Evolutionary conservation across 2,888 invertebrate species (phyloP).

Genomic region (Eupelmus urozonus): DNA sequence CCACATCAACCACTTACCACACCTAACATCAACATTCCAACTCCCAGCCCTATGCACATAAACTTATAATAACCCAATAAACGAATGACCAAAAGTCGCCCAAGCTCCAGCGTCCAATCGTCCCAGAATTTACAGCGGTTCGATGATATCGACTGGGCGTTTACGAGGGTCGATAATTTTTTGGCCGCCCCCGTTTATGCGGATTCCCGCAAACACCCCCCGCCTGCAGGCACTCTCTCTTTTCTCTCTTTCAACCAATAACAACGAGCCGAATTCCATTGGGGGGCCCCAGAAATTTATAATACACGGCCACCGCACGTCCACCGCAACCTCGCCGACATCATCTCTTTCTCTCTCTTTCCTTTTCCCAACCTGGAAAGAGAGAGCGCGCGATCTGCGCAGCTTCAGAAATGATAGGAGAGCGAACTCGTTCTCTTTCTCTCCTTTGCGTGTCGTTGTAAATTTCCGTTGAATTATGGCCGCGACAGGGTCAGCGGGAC

Average conservation of each 20-base stretch:
- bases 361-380: no score
- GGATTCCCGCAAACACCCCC: not conserved
- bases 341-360: not conserved
- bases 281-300: slow-evolving; percentile 22
- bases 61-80: no score
- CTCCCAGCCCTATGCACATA: no score
- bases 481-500: slow-evolving; percentile 46
- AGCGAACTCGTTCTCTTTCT: not conserved
- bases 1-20: no score
- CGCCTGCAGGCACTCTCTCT: not conserved
- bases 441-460: slow-evolving; percentile 10
- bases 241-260: not conserved
- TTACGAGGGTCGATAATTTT: slow-evolving; percentile 51
- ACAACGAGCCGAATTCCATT: slow-evolving; percentile 4
- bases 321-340: slow-evolving; percentile 30
- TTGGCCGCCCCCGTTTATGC: slow-evolving; percentile 2
- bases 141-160: slow-evolving; percentile 23
- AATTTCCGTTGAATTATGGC: slow-evolving; percentile 41
- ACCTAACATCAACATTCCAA: no score
- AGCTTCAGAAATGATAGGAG: not conserved
- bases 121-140: slow-evolving; percentile 11
- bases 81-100: no score
- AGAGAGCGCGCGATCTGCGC: no score
- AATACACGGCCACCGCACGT: slow-evolving; percentile 28
- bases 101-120: no score